Conservation (phyloP, 2,113 vertebrate genomes). For the Nyctibius bracteatus region DNA sequence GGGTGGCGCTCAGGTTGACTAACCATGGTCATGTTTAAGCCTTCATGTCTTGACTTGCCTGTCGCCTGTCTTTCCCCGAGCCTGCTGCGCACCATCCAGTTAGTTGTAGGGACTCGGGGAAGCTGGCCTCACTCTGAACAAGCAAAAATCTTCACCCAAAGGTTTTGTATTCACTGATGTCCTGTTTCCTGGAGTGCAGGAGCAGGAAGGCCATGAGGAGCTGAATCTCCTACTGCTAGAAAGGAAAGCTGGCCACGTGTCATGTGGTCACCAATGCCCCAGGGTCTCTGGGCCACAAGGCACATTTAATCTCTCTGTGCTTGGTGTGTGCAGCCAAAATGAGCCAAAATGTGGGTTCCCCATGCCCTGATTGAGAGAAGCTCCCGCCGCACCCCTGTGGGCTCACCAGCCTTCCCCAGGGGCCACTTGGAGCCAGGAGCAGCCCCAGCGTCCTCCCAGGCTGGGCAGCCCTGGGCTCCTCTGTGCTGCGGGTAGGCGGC, state of each 20-base stretch:
- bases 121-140: not conserved
- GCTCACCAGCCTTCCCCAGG: not conserved
- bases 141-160: not conserved
- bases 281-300: not conserved
- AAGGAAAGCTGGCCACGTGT: not conserved
- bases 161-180: not conserved
- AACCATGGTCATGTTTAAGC: not conserved
- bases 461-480: not conserved
- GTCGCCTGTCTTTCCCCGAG: not conserved
- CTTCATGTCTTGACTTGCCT: not conserved
- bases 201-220: not conserved
- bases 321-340: not conserved
- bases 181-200: not conserved
- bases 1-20: not conserved
- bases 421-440: not conserved
- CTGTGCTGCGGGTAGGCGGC: not conserved
- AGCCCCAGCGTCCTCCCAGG: not conserved
- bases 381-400: not conserved
- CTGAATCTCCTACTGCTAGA: not conserved
- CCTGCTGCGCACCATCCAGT: not conserved
- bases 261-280: not conserved
- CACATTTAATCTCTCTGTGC: not conserved
- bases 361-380: not conserved
- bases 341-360: not conserved
- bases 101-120: not conserved